Conservation (phyloP, 2,888 invertebrate genomes). For the Corythucha ciliata region DNA sequence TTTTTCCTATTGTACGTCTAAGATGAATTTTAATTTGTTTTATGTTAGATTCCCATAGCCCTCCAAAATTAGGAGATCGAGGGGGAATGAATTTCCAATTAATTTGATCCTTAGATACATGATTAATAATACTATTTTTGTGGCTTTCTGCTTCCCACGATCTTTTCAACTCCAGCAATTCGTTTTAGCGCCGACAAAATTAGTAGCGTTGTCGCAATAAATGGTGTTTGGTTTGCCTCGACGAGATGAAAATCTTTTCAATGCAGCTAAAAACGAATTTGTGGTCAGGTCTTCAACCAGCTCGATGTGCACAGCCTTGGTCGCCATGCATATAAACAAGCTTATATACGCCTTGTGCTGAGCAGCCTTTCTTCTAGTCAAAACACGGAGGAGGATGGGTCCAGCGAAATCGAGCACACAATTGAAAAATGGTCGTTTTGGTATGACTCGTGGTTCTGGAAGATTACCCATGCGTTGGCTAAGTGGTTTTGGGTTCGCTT, state of each 20-base stretch:
- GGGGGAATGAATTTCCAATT: slow-evolving; percentile 32
- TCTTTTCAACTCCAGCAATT: slow-evolving; percentile 24
- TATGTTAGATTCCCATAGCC: slow-evolving; percentile 24
- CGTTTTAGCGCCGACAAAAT: slow-evolving; percentile 35
- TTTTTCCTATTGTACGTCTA: slow-evolving; percentile 11
- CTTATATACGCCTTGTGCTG: slow-evolving; percentile 26
- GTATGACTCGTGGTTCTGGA: slow-evolving; percentile 32
- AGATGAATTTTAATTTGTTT: slow-evolving; percentile 24
- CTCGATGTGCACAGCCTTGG: slow-evolving; percentile 37
- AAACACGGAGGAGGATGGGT: slow-evolving; percentile 32
- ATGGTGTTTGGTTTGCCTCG: slow-evolving; percentile 31
- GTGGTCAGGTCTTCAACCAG: slow-evolving; percentile 32
- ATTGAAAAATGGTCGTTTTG: slow-evolving; percentile 33
- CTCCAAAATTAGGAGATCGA: slow-evolving; percentile 20
- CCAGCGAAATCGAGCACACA: slow-evolving; percentile 37
- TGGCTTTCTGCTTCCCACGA: neutral
- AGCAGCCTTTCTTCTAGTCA: slow-evolving; percentile 26
- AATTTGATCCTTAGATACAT: slow-evolving; percentile 27
- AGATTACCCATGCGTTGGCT: slow-evolving; percentile 37
- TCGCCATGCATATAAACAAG: slow-evolving; percentile 35
- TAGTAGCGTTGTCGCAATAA: slow-evolving; percentile 36
- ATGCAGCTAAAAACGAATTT: slow-evolving; percentile 31
- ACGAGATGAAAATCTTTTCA: slow-evolving; percentile 34
- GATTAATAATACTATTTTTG: neutral
- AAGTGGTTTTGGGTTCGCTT: slow-evolving; percentile 22